These are phyloP conservation scores for Ochropleura leucogaster DNA, from an alignment of 2,888 invertebrate genomes.

Conservation along the genomic window DNA sequence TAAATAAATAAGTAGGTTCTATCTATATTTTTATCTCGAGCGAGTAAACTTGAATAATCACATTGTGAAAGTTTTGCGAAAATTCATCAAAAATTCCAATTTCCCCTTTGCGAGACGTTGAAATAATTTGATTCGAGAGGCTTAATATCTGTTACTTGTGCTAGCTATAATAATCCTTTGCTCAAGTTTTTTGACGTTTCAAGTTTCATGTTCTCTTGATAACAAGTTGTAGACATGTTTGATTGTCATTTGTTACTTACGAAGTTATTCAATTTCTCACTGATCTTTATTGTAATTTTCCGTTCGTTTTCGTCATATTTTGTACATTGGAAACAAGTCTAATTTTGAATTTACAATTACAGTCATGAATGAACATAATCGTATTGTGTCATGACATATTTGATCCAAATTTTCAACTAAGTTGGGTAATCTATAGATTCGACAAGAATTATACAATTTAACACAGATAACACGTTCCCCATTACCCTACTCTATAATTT, in stretches of 20 bases:
- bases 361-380: background rate
- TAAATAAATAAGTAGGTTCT: slow-evolving; percentile 9
- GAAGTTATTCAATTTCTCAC: slow-evolving; percentile 5
- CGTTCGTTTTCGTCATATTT: background rate
- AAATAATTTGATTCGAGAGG: slow-evolving; percentile 30
- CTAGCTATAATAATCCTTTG: slow-evolving; percentile 39
- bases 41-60: slow-evolving; percentile 20
- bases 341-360: background rate
- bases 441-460: background rate
- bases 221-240: slow-evolving; percentile 28
- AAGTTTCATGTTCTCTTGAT: slow-evolving; percentile 10
- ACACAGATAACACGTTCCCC: background rate
- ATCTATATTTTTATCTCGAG: slow-evolving; percentile 6
- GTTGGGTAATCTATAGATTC: background rate
- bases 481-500: background rate
- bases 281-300: slow-evolving; percentile 19
- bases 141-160: slow-evolving; percentile 28
- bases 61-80: slow-evolving; percentile 31
- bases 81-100: slow-evolving; percentile 54
- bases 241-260: slow-evolving; percentile 38
- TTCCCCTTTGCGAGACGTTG: slow-evolving; percentile 24
- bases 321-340: background rate
- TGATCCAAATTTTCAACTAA: background rate
- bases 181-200: slow-evolving; percentile 13
- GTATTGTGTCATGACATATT: background rate